Evolutionary conservation across 2,113 vertebrate genomes (phyloP).

Genomic region (Phasianus colchicus): DNA sequence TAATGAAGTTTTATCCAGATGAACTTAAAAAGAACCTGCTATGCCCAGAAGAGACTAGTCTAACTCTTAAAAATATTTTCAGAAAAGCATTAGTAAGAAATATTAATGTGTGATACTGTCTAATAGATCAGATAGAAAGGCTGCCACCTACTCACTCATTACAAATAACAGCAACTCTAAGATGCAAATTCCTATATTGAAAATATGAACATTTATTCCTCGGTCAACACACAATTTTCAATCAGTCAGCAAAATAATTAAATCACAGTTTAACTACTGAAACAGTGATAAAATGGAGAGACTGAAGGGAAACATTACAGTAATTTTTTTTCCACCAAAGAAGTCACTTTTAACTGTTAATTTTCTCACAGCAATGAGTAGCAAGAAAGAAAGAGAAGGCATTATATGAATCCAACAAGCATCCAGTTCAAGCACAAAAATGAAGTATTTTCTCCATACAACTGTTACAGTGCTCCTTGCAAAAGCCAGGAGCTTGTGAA

Average conservation of each 20-base stretch:
- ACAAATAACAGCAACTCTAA: not conserved
- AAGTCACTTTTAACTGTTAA: accelerated
- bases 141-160: accelerated
- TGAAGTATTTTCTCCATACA: not conserved
- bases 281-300: not conserved
- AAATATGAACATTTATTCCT: not conserved
- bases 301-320: not conserved
- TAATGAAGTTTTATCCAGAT: not conserved
- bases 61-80: not conserved
- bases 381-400: not conserved
- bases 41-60: not conserved
- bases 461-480: not conserved
- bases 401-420: not conserved
- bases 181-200: not conserved
- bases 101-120: not conserved
- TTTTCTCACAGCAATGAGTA: not conserved
- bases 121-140: not conserved
- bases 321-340: not conserved
- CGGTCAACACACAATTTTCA: not conserved
- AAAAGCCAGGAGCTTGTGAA: not conserved
- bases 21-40: not conserved
- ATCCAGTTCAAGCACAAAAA: not conserved
- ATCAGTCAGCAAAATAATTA: not conserved
- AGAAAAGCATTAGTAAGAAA: not conserved
- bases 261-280: not conserved